phyloP scores from a whole-genome alignment of 2,797 vertebrate species.

The Echiichthys vipera region DNA sequence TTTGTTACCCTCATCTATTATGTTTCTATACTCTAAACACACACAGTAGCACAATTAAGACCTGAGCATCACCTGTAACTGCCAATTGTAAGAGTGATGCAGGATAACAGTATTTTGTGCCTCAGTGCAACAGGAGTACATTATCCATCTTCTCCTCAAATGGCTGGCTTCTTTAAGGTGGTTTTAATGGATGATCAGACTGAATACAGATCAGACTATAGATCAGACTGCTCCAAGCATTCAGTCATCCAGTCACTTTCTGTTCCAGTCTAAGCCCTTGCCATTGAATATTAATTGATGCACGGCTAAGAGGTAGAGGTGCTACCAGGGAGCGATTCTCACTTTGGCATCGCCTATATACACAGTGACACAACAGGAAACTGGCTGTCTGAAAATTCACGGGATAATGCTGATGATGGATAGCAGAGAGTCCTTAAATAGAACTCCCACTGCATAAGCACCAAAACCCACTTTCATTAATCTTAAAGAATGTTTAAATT shows the following conservation, averaged over 20 bases:
- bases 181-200: constrained; percentile 46
- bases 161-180: constrained; percentile 37
- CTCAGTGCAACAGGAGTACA: constrained; percentile 16
- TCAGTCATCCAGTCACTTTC: constrained; percentile 46
- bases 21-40: background rate
- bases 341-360: constrained; percentile 54
- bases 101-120: constrained; percentile 23
- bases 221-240: constrained; percentile 41
- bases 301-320: constrained; percentile 50
- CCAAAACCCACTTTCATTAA: constrained; percentile 82
- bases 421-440: constrained; percentile 76
- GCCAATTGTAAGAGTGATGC: constrained; percentile 18
- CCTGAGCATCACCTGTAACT: constrained; percentile 8
- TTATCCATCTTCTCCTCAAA: constrained; percentile 34
- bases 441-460: constrained; percentile 77
- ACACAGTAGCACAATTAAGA: constrained; percentile 14
- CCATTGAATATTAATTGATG: constrained; percentile 56
- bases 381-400: constrained; percentile 63
- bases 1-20: constrained; percentile 8
- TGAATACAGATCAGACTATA: constrained; percentile 45
- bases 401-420: constrained; percentile 75
- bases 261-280: constrained; percentile 23
- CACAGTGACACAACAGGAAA: constrained; percentile 70
- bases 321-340: constrained; percentile 36
- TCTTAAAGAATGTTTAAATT: constrained; percentile 86